phyloP scores from a whole-genome alignment of 53 echinoderm and acorn worm species.

The Antedon mediterranea region DNA sequence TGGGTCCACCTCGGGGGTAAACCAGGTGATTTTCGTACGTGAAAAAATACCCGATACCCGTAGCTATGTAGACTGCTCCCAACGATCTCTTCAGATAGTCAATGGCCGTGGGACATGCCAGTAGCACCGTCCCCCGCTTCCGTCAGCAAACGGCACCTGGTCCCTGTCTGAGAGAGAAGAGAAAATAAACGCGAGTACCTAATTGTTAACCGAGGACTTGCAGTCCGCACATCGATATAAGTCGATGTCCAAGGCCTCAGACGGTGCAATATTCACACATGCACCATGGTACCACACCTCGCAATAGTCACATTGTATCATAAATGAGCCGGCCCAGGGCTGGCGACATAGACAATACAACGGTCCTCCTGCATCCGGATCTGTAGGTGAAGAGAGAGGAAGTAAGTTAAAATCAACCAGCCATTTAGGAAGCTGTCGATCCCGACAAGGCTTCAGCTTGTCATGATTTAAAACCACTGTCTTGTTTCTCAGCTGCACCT shows the following conservation, averaged over 20 bases:
- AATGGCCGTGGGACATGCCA: too few relatives aligned
- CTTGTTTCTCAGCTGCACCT: conserved; percentile 16
- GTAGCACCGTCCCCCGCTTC: too few relatives aligned
- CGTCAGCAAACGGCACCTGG: too few relatives aligned
- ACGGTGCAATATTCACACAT: background rate
- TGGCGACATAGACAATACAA: background rate
- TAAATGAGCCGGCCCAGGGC: background rate
- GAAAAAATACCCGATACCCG: too few relatives aligned
- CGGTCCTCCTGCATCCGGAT: background rate
- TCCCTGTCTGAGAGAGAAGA: too few relatives aligned
- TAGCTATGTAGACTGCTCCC: too few relatives aligned
- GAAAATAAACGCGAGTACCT: too few relatives aligned
- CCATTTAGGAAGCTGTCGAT: conserved; percentile 23
- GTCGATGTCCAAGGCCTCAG: background rate
- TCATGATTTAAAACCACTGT: conserved; percentile 24
- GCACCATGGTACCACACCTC: background rate
- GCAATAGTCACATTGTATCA: conserved; percentile 1
- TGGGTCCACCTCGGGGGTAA: too few relatives aligned
- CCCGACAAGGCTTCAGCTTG: conserved; percentile 23
- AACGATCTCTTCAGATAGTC: too few relatives aligned
- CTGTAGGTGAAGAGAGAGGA: background rate
- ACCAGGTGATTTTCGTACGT: too few relatives aligned
- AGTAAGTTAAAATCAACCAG: conserved; percentile 1
- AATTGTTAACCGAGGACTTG: too few relatives aligned
- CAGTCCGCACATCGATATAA: background rate